Base-by-base conservation (phyloP, 2,888 invertebrate species). In the Pseudococcus longispinus region DNA sequence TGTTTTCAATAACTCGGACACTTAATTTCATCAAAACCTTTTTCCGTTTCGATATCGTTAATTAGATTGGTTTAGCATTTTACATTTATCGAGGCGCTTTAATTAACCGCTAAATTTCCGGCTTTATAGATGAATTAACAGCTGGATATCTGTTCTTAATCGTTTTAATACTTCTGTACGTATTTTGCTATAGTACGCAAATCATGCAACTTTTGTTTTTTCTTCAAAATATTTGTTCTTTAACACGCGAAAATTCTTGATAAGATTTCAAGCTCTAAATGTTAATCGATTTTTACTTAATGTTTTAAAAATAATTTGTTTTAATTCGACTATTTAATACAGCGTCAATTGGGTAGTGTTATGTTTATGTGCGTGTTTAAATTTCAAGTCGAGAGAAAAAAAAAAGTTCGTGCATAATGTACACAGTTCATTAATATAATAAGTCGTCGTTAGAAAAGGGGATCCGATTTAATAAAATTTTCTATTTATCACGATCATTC, bases 91-190 rank as follows among this genome's bases (percentile, higher is more conserved):
- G 37, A 32, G 42, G 77, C n/a, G 77, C 70, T 70, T 80, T 80
- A 80, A 80, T 80, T 80, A 80, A 80, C 32, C 32, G 11, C 20
- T 9, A 80, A 80, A 80, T 80, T 80, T 80, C 77, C 77, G 77
- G 77, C 42, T 80, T 15, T 60, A 23, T 60, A 42, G 37, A 80
- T 18, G 70, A 42, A 80, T 80, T 80, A 80, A 80, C 77, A 80
- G 37, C 42, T 80, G 77, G 77, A 80, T 80, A 20, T 77, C 42
- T 77, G 20, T 20, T 80, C 42, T 42, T 80, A 80, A 42, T 80
- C 20, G 29, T 74, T 80, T 37, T 20, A 42, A 18, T 42, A 42
- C 9, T 32, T 77, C n/a, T n/a, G 3, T 55, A n/a, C 20, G 3
- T 55, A 46, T 13, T 46, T 11, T 46, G 13, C 55, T 1, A 11